A percentile compares a stretch with the other conserved stretches of the same genome.
These are phyloP conservation scores for Zoroaster sp. DNA, from an alignment of 53 echinoderm and acorn worm species.

Conservation along the genomic window DNA sequence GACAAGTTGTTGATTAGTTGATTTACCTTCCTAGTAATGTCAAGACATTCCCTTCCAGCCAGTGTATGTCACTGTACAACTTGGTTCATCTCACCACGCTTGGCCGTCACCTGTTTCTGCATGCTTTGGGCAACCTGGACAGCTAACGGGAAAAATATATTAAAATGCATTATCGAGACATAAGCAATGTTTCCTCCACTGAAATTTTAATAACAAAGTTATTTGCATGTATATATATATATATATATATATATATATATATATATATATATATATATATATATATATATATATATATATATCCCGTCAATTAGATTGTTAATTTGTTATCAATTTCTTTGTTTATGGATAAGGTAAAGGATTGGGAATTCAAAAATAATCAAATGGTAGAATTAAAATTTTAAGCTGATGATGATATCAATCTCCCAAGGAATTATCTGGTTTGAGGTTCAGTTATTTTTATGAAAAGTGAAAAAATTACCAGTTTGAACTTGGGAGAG, in stretches of 20 bases:
- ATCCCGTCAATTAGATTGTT: not conserved
- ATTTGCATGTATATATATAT: no score
- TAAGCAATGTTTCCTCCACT: not conserved
- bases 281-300: no score
- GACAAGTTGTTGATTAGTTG: not conserved
- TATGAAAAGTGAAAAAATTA: no score
- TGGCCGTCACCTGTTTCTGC: conserved; percentile 72
- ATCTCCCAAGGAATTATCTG: no score
- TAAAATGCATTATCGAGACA: not conserved
- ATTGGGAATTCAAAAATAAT: no score
- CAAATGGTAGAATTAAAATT: no score
- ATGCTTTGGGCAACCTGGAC: conserved; percentile 76
- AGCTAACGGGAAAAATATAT: conserved; percentile 43
- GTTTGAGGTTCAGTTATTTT: no score
- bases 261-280: no score
- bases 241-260: no score
- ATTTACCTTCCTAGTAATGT: conserved; percentile 67
- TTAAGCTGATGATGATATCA: no score
- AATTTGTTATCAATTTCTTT: not conserved
- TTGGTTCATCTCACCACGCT: conserved; percentile 75
- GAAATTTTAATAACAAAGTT: not conserved
- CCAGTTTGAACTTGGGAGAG: no score
- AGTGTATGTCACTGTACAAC: conserved; percentile 70
- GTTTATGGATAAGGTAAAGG: not conserved
- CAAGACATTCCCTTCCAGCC: conserved; percentile 73